Evolutionary conservation across 2,888 invertebrate species (phyloP), one percentile per base, ranked within the genome.

Genomic region (Strigamia maritima): DNA sequence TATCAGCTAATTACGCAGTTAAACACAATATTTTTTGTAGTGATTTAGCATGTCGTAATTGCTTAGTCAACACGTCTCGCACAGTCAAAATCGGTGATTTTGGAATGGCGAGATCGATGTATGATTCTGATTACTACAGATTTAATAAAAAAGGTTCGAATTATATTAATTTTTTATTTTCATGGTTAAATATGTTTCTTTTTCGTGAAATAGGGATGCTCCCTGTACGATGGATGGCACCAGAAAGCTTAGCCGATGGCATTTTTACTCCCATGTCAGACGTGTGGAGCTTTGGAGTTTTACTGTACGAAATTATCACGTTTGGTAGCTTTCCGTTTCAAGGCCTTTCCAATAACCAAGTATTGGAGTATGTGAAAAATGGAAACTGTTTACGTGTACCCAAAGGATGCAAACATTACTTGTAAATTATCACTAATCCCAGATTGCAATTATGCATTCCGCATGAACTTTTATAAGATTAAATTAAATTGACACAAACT

Each of bases 181-280:
- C 2, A 38, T 28, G 16, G 19, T 22, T 49, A 49, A 44, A 28
- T 76, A 12, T 78, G n/a, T n/a, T 35, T 0, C 1, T 26, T 65
- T 10, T 14, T 12, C 8, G 78, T 79, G 4, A 82, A 35, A 35
- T 35, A 90, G 90, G 90, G 28, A 92, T 94, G 92, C 87, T 95
- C 82, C 95, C 95, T 0, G 94, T 95, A 10, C 89, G 95, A 81
- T 96, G 96, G 95, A 95, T 96, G 95, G 92, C 95, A 0, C 95
- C 95, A 0, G 96, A 96, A 87, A 92, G 93, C 82, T 87, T 96
- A 19, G 91, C 90, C 2, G 88, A 92, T 28, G 95, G 95, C 14
- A 89, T 94, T 79, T 96, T 95, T 86, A 93, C 94, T 0, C 90
- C 93, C 24, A 91, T 92, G 49, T 94, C 95, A 0, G 96, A 97